Conservation (phyloP, 2,888 invertebrate species). For the Eurois occulta region DNA sequence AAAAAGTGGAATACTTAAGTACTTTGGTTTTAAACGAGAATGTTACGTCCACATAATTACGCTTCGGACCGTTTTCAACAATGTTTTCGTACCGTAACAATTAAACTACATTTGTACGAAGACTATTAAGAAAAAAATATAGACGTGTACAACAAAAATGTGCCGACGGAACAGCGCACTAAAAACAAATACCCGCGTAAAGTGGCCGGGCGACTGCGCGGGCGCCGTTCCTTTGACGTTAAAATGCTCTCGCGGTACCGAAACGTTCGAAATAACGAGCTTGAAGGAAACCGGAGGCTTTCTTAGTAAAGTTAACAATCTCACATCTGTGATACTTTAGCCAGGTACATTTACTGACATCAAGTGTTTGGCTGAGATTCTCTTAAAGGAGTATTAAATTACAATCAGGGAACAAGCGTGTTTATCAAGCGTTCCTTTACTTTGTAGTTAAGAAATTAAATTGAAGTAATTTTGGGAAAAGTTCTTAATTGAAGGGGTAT, state of each 20-base stretch:
- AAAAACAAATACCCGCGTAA: constrained; percentile 76
- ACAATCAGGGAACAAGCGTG: constrained; percentile 58
- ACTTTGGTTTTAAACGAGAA: constrained; percentile 26
- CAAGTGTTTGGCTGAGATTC: constrained; percentile 50
- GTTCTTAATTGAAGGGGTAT: constrained; percentile 34
- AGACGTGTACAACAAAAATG: constrained; percentile 64
- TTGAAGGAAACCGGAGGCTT: constrained; percentile 68
- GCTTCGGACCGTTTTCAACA: constrained; percentile 22
- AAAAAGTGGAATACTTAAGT: constrained; percentile 42
- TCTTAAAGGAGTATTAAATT: constrained; percentile 64
- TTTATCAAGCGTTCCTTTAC: constrained; percentile 51
- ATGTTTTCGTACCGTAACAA: constrained; percentile 59
- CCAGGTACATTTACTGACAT: constrained; percentile 64
- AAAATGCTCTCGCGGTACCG: constrained; percentile 69
- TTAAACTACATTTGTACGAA: constrained; percentile 61
- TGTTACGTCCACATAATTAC: constrained; percentile 25
- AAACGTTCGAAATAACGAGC: constrained; percentile 75
- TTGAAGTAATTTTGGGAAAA: constrained; percentile 40
- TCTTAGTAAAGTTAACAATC: constrained; percentile 75
- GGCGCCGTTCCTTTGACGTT: constrained; percentile 72
- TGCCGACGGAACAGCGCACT: constrained; percentile 65
- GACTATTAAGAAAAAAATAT: constrained; percentile 65
- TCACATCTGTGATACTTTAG: constrained; percentile 66
- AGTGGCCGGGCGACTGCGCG: constrained; percentile 68
- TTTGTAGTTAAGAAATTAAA: constrained; percentile 51